Base-by-base conservation (phyloP, 2,797 vertebrate species). In the Sebastolobus alascanus region DNA sequence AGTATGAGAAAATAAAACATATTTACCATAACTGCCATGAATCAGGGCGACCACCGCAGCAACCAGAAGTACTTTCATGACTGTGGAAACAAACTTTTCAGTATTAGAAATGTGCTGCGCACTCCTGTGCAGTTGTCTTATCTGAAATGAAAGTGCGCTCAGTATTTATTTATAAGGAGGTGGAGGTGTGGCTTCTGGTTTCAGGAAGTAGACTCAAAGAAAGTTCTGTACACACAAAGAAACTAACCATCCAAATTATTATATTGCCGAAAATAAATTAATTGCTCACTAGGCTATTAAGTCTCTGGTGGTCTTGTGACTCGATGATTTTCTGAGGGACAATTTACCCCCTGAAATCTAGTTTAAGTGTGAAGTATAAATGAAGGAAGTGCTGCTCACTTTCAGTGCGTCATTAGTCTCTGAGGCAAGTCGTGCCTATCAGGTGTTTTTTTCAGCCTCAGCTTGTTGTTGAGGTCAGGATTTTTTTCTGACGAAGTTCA, bases 1-100 rank as follows among this genome's bases (percentile, higher is more conserved):
- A 65, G 22, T 46, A 61, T 25, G 9, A 60, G 8, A n/a, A 60
- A 43, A 50, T 6, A 58, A 71, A 50, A 50, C 31, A 91, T 91
- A 94, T 87, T 95, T 94, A 95, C 95, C 95, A 84, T 71, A 79
- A 73, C 31, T 89, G 84, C 79, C 75, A 20, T 90, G 83, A 63
- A 93, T 71, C 61, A 93, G 72, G 74, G 75, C 83, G 64, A 87
- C 63, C 68, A 84, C 29, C 12, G 77, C 78, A 50, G 78, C 59
- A 63, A 84, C 6, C 0, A 92, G 8, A 66, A 93, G 13, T 1
- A 27, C 14, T 31, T 88, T 94, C 95, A 95, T 95, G 75, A 35
- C 64, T 91, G 86, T 16, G 33, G 43, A 50, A 65, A 60, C 60
- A 37, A 16, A 0, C 11, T 60, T 55, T 50, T 5, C 10, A 52